Evolutionary conservation across 2,113 vertebrate species (phyloP), one percentile per base, ranked within the genome.

Genomic region (Lutjanus erythropterus): DNA sequence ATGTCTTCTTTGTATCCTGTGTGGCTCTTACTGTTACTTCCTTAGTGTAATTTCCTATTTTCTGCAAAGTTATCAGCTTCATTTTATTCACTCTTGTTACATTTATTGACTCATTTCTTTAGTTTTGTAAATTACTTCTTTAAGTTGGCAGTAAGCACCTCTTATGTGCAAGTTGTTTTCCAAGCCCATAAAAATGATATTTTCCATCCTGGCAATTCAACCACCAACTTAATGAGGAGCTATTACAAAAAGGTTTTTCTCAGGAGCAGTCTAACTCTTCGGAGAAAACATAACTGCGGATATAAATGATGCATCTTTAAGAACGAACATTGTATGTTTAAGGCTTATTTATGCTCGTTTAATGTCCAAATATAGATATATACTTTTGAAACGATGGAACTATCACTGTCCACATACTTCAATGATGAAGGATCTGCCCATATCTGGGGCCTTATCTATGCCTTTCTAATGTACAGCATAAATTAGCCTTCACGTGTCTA

Each of bases 221-320:
- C 37, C 31, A 60, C 41, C 56, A 69, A 46, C 39, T 67, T 58
- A 58, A 70, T 31, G 19, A 37, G 21, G 15, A 50, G 78, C 21
- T n/a, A 76, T 72, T 68, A 73, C 53, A 61, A 65, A 8, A 42
- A 67, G 33, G 44, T 23, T 76, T 60, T 44, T 64, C n/a, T 80
- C 46, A 21, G 10, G 19, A 31, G 23, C 3, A 39, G 15, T 27
- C 9, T 0, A 5, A 69, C 49, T 18, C 25, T 12, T n/a, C 7
- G 2, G 29, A n/a, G 31, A 59, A 35, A 39, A 67, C 44, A 25
- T 23, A 76, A n/a, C 35, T 29, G 18, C 21, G 14, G 49, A 44
- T 60, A 76, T 39, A 46, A 60, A 53, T 39, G n/a, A 72, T 27
- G 46, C 39, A 71, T 35, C 29, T 67, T 49, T 14, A 46, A 53